phyloP scores from a whole-genome alignment of 2,797 vertebrate species.

The Poliocrania exsul region DNA sequence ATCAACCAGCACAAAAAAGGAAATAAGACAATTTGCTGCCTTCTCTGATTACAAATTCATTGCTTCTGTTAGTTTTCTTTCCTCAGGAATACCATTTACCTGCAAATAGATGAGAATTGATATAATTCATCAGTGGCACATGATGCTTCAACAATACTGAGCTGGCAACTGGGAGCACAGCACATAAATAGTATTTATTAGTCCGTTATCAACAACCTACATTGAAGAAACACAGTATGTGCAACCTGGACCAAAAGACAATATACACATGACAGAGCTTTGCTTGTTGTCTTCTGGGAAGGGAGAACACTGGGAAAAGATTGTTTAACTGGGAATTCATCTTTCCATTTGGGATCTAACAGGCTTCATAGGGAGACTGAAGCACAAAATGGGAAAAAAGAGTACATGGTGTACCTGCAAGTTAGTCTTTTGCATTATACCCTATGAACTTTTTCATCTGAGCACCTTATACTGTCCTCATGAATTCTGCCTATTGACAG shows the following conservation, averaged over 20 bases:
- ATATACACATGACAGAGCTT: not conserved
- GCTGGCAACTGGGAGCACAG: not conserved
- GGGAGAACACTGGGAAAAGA: not conserved
- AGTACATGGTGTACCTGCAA: too few species aligned
- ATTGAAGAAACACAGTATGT: not conserved
- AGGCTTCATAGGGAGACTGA: not conserved
- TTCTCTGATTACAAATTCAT: conserved; percentile 86
- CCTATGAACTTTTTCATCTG: not conserved
- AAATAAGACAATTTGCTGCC: not conserved
- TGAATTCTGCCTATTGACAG: not conserved
- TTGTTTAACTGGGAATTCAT: not conserved
- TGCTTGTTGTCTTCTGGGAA: not conserved
- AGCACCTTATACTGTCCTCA: not conserved
- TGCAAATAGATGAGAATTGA: conserved; percentile 68
- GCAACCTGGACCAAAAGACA: not conserved
- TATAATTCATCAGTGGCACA: not conserved
- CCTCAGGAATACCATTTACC: conserved; percentile 99
- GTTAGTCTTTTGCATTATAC: not conserved
- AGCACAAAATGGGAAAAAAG: not conserved
- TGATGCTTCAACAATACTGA: not conserved
- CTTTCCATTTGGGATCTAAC: not conserved
- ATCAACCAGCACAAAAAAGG: conserved; percentile 8
- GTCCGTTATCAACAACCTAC: not conserved
- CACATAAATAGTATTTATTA: not conserved
- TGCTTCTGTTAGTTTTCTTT: conserved; percentile 94